These are phyloP conservation scores for Rhagophthalmus giganteus DNA, from an alignment of 2,888 invertebrate species.

Conservation along the genomic window DNA sequence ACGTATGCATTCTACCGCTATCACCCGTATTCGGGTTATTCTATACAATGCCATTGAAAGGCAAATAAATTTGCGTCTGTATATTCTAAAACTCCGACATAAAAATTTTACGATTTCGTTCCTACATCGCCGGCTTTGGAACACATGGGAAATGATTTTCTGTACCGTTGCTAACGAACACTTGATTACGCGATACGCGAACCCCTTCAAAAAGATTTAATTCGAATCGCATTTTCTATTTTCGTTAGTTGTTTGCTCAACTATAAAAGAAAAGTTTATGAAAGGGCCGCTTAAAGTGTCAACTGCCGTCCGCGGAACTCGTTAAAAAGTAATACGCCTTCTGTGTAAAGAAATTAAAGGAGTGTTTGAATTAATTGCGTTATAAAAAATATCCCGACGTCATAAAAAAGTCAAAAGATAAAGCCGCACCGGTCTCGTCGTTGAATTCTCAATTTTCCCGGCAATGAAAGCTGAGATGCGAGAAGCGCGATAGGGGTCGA, in stretches of 20 bases:
- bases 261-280: background rate
- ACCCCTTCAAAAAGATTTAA: background rate
- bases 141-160: conserved; percentile 13
- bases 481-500: too few species aligned
- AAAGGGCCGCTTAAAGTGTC: background rate
- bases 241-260: background rate
- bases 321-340: too few species aligned
- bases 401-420: too few species aligned
- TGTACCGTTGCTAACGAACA: conserved; percentile 6
- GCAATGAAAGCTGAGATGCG: too few species aligned
- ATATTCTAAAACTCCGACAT: conserved; percentile 19
- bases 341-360: too few species aligned
- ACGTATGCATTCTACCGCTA: conserved; percentile 21
- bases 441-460: too few species aligned
- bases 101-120: conserved; percentile 26
- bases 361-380: too few species aligned
- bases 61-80: conserved; percentile 27
- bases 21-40: conserved; percentile 21
- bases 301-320: background rate
- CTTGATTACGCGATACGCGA: background rate
- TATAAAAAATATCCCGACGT: too few species aligned
- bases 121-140: conserved; percentile 1
- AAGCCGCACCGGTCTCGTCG: too few species aligned
- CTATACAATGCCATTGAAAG: conserved; percentile 20
- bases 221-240: background rate